Evolutionary conservation across 2,797 vertebrate species (phyloP).

Genomic region (Pangasius djambal): DNA sequence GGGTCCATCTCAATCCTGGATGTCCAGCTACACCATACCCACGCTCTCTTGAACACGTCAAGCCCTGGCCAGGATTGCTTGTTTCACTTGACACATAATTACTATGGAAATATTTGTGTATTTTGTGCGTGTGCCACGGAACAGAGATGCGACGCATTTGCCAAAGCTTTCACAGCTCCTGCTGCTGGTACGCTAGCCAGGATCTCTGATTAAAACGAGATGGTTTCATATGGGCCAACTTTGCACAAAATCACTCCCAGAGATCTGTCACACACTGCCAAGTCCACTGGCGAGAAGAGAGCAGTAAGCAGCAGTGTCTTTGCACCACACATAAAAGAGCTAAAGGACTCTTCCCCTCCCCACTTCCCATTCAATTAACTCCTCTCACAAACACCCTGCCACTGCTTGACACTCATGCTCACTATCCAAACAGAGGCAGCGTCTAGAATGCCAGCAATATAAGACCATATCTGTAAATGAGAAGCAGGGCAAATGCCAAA

Average conservation of each 20-base stretch:
- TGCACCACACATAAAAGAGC: slow-evolving; percentile 61
- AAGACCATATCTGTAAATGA: slow-evolving; percentile 41
- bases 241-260: slow-evolving; percentile 81
- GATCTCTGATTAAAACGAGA: slow-evolving; percentile 85
- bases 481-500: slow-evolving; percentile 20
- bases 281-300: slow-evolving; percentile 67
- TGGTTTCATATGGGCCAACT: slow-evolving; percentile 81
- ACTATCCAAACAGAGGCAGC: slow-evolving; percentile 49
- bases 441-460: slow-evolving; percentile 32
- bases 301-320: slow-evolving; percentile 68
- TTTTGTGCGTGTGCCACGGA: slow-evolving; percentile 82
- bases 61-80: slow-evolving; percentile 79
- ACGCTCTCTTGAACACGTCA: slow-evolving; percentile 69
- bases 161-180: slow-evolving; percentile 79
- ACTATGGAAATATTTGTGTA: slow-evolving; percentile 86
- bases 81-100: slow-evolving; percentile 87
- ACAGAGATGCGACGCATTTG: slow-evolving; percentile 68
- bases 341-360: slow-evolving; percentile 66
- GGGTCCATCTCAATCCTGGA: slow-evolving; percentile 69
- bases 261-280: slow-evolving; percentile 75
- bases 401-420: slow-evolving; percentile 50
- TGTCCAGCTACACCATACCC: slow-evolving; percentile 64
- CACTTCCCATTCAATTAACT: slow-evolving; percentile 69
- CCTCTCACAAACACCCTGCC: slow-evolving; percentile 50
- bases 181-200: slow-evolving; percentile 78